A percentile compares a stretch with the other conserved stretches of the same genome.
phyloP scores from a whole-genome alignment of 2,113 vertebrate genomes.

The Burhinus bistriatus region DNA sequence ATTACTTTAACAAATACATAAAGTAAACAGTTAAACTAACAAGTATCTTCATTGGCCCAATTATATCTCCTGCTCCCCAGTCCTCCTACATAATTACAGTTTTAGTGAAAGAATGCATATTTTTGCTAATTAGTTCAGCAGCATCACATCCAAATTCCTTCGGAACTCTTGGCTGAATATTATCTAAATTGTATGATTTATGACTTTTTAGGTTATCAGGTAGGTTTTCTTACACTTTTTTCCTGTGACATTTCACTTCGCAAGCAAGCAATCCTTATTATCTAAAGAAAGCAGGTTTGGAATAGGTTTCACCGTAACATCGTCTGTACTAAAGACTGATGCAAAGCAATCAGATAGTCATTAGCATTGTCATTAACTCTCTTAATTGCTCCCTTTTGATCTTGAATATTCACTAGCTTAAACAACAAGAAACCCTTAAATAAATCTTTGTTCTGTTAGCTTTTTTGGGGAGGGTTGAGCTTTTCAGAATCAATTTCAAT shows the following conservation, averaged over 20 bases:
- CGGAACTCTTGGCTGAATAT: not conserved
- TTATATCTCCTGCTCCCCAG: not conserved
- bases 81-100: not conserved
- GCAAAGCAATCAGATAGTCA: not conserved
- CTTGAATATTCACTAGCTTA: not conserved
- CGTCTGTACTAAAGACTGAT: not conserved
- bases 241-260: not conserved
- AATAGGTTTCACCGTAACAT: not conserved
- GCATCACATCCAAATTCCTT: not conserved
- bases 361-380: not conserved
- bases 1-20: not conserved
- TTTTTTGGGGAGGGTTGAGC: not conserved
- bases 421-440: not conserved
- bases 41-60: not conserved
- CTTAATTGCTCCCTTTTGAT: not conserved
- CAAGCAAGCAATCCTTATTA: not conserved
- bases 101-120: not conserved
- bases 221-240: not conserved
- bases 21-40: not conserved
- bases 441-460: not conserved
- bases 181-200: not conserved
- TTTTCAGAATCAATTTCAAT: not conserved
- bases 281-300: not conserved
- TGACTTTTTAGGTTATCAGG: not conserved
- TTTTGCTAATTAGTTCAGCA: not conserved